Percentiles rank a stretch among this genome's conserved stretches.
Conservation (phyloP, 1,140 invertebrate species). For the Delia radicum region DNA sequence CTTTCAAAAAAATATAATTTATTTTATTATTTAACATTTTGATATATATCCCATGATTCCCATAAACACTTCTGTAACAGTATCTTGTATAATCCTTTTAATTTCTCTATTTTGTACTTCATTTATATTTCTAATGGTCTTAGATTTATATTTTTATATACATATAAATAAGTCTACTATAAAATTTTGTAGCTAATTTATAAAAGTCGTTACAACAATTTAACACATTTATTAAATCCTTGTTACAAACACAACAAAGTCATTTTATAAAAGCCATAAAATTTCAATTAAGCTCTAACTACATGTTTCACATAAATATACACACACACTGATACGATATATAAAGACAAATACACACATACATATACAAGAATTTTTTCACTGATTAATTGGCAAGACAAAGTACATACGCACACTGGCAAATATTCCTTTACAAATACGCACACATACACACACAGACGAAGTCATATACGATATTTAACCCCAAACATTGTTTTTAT, state of each 20-base stretch:
- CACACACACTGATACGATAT: not conserved
- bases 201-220: constrained; percentile 4
- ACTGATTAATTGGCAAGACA: not conserved
- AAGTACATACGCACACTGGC: not conserved
- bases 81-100: too few species aligned
- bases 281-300: constrained; percentile 1
- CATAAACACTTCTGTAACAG: too few species aligned
- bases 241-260: not conserved
- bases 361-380: not conserved
- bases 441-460: not conserved
- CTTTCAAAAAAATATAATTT: too few species aligned
- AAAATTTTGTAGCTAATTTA: not conserved
- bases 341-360: not conserved
- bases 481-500: not conserved
- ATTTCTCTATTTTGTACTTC: too few species aligned
- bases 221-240: constrained; percentile 2
- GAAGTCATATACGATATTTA: not conserved
- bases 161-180: too few species aligned
- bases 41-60: too few species aligned
- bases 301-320: not conserved
- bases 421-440: not conserved
- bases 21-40: too few species aligned
- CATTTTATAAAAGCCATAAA: constrained; percentile 5
- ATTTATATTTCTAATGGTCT: too few species aligned
- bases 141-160: too few species aligned